Conservation (phyloP, 2,113 vertebrate genomes). For the Lagopus leucura region DNA sequence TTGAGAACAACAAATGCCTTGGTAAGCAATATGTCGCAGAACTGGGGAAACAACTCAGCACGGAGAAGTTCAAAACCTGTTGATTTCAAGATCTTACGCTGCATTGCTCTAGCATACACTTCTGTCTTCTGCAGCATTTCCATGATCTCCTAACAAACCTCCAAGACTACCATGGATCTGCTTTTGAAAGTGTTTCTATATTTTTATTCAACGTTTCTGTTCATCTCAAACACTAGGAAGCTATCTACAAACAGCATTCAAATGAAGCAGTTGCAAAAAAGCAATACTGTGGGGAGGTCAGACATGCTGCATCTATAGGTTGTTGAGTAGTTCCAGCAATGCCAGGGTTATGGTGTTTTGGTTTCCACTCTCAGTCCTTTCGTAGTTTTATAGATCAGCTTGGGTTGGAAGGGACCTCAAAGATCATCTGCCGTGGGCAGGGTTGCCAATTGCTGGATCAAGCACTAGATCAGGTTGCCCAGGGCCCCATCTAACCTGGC, state of each 20-base stretch:
- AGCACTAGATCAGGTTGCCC: too few relatives aligned
- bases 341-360: background rate
- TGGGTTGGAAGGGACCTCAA: too few relatives aligned
- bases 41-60: background rate
- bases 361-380: background rate
- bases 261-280: background rate
- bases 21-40: constrained; percentile 79
- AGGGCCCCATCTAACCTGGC: too few relatives aligned
- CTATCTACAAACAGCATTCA: background rate
- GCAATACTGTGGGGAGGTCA: background rate
- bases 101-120: background rate
- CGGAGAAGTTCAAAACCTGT: background rate
- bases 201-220: background rate
- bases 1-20: constrained; percentile 90
- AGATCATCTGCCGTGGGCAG: too few relatives aligned
- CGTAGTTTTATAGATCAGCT: too few relatives aligned
- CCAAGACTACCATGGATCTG: background rate
- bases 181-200: background rate
- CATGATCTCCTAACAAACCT: background rate
- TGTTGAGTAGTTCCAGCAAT: background rate
- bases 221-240: background rate
- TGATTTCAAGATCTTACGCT: background rate
- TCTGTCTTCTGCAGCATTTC: background rate
- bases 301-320: background rate
- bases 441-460: too few relatives aligned